phyloP scores from a whole-genome alignment of 2,888 invertebrate genomes.

The Ormia ochracea region DNA sequence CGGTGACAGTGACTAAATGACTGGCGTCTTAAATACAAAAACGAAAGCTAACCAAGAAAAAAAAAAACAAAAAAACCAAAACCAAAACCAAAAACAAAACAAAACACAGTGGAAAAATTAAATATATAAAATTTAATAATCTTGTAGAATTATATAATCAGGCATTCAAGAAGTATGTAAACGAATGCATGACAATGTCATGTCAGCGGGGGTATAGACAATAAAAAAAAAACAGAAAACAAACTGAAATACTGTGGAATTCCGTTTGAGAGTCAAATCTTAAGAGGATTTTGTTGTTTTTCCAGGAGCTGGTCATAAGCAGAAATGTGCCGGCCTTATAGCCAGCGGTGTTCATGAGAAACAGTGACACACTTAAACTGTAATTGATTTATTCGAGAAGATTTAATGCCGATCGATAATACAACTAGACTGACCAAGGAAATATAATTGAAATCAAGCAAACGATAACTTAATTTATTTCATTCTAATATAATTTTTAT shows the following conservation, averaged over 20 bases:
- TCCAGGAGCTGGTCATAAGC: neutral
- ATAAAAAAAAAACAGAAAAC: neutral
- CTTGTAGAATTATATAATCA: constrained; percentile 13
- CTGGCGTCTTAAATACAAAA: constrained; percentile 42
- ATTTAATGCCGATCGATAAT: constrained; percentile 69
- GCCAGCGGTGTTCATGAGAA: constrained; percentile 48
- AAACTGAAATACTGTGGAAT: no score
- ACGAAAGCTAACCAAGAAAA: neutral
- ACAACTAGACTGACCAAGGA: constrained; percentile 70
- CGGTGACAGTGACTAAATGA: constrained; percentile 26
- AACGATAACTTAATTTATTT: no score
- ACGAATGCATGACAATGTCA: no score
- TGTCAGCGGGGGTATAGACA: constrained; percentile 27
- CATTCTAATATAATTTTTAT: no score
- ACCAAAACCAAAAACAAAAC: neutral
- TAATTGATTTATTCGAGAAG: constrained; percentile 73
- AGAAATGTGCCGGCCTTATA: neutral
- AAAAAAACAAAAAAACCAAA: no score
- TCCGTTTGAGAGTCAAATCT: no score
- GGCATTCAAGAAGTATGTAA: no score
- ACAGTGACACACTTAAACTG: constrained; percentile 69
- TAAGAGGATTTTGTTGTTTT: neutral
- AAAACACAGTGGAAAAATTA: neutral
- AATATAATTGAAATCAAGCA: constrained; percentile 63
- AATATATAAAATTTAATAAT: constrained; percentile 19